Evolutionary conservation across 2,888 invertebrate species (phyloP).

Genomic region (Bibio marci): DNA sequence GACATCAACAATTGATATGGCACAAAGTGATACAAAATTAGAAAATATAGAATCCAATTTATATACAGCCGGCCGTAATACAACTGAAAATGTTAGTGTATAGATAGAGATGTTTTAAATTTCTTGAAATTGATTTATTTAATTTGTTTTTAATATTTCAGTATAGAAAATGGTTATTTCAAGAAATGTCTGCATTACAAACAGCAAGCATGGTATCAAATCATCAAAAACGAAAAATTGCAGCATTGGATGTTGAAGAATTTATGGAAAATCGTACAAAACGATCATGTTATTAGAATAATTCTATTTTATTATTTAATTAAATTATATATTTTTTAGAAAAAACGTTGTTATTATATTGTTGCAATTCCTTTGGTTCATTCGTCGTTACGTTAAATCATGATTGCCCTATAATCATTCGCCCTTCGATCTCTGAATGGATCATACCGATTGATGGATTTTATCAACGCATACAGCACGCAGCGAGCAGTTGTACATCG

Average conservation of each 20-base stretch:
- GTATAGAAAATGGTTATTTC: slow-evolving; percentile 27
- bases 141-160: slow-evolving; percentile 9
- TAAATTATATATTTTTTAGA: too few species aligned
- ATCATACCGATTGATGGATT: too few species aligned
- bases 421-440: too few species aligned
- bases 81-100: slow-evolving; percentile 18
- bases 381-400: too few species aligned
- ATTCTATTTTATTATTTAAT: too few species aligned
- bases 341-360: too few species aligned
- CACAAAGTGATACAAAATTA: slow-evolving; percentile 17
- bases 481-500: too few species aligned
- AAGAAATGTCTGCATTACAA: slow-evolving; percentile 20
- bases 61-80: slow-evolving; percentile 21
- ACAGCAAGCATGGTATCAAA: slow-evolving; percentile 21
- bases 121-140: not conserved
- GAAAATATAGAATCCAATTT: slow-evolving; percentile 23
- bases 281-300: too few species aligned
- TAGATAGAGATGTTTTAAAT: not conserved
- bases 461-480: too few species aligned
- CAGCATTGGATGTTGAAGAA: not conserved
- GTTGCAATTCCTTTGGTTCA: too few species aligned
- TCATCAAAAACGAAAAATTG: slow-evolving; percentile 22
- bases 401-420: too few species aligned
- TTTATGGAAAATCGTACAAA: too few species aligned
- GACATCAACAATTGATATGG: slow-evolving; percentile 12